Evolutionary conservation across 2,888 invertebrate species (phyloP), one percentile per base, ranked within the genome.

Genomic region (Heliconius ethilla): DNA sequence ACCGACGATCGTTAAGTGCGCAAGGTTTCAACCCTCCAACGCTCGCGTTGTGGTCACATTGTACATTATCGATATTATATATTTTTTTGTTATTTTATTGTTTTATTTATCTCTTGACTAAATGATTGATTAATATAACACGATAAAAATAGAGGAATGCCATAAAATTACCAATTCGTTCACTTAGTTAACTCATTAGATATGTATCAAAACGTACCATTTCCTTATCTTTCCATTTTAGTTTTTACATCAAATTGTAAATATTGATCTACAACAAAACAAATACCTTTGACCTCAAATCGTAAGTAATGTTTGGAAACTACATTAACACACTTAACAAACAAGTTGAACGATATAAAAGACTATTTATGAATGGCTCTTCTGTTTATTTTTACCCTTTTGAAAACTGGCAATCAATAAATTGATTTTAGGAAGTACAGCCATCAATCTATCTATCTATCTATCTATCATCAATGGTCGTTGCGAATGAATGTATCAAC

Each of bases 1-100:
- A 81, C 73, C 82, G 84, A 82, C 81, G 84, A 82, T 79, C 84
- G 85, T 81, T 86, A 78, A 59, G 72, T 67, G 66, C 73, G 76
- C 59, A 37, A 72, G 75, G 74, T 22, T 76, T 40, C 66, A 77
- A 73, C 77, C 77, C 72, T 27, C 33, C 45, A 37, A 29, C 55
- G 27, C 37, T 72, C 7, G 22, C 66, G 59, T 37, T 67, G 77
- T 51, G 51, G 55, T 75, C 51, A 67, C 59, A 77, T 77, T 59
- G 29, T 51, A 51, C 22, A 77, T 67, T 59, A 65, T 73, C 66
- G n/a, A 55, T 27, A 25, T 25, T n/a, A 59, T 27, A 37, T 51
- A 66, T 66, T 40, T 55, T 51, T 7, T 51, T 51, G 18, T 6
- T 45, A 13, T 15, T 15, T 29, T 72, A 55, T 27, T 73, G 22